A percentile compares a stretch with the other conserved stretches of the same genome.
phyloP scores from a whole-genome alignment of 1,140 invertebrate genomes.

The Bombus terrestris region DNA sequence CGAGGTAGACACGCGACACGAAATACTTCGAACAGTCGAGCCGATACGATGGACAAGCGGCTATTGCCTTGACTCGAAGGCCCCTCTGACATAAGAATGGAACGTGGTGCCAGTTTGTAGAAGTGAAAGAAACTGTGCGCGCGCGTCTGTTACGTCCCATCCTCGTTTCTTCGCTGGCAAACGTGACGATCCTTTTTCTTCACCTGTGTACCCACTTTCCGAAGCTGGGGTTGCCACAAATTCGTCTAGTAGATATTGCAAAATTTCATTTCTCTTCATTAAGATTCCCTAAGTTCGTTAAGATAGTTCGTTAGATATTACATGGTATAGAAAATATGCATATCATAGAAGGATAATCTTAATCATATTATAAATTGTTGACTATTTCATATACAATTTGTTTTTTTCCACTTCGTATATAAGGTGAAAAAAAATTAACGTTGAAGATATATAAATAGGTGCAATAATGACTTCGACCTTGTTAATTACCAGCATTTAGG shows the following conservation, averaged over 20 bases:
- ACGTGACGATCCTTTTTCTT: conserved; percentile 28
- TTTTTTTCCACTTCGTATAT: too few relatives aligned
- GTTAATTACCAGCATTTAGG: too few relatives aligned
- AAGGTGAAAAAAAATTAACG: too few relatives aligned
- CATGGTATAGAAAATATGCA: too few relatives aligned
- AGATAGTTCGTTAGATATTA: too few relatives aligned
- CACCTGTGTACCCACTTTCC: conserved; percentile 18
- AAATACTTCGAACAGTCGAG: conserved; percentile 24
- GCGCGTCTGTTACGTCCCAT: conserved; percentile 30
- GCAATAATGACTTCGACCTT: too few relatives aligned
- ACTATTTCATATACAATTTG: too few relatives aligned
- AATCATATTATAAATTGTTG: too few relatives aligned
- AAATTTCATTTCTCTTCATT: not conserved
- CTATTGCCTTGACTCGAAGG: conserved; percentile 43
- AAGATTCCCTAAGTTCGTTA: not conserved
- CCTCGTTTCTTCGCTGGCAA: conserved; percentile 40
- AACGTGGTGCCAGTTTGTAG: conserved; percentile 31
- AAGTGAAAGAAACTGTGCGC: conserved; percentile 65
- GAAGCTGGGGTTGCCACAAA: not conserved
- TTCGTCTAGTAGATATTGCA: not conserved
- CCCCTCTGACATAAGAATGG: conserved; percentile 47
- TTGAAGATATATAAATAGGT: too few relatives aligned
- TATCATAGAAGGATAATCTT: too few relatives aligned
- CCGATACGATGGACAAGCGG: conserved; percentile 5
- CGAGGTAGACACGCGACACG: not conserved